Conservation (phyloP, 2,113 vertebrate species). For the Pachypanchax playfairii region DNA sequence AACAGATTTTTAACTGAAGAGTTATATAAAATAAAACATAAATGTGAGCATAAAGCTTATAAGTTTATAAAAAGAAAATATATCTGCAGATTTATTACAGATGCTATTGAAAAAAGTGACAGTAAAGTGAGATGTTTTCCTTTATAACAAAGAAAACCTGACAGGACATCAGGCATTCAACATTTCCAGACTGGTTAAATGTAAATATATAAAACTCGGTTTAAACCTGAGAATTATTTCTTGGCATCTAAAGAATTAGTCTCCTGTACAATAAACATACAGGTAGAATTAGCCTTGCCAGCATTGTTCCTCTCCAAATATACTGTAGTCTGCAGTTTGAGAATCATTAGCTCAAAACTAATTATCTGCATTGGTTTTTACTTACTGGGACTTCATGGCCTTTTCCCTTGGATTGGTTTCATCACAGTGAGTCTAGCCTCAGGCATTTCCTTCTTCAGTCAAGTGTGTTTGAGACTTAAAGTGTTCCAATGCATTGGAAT, state of each 20-base stretch:
- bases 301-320: slow-evolving; percentile 1
- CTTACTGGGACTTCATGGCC: slow-evolving; percentile 11
- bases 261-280: slow-evolving; percentile 27
- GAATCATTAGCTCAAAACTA: slow-evolving; percentile 45
- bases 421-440: slow-evolving; percentile 36
- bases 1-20: too few species aligned
- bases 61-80: too few species aligned
- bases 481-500: slow-evolving; percentile 18
- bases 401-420: slow-evolving; percentile 44
- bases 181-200: slow-evolving; percentile 16
- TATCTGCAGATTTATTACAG: too few species aligned
- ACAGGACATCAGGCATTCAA: background rate
- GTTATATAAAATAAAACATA: too few species aligned
- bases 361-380: slow-evolving; percentile 49
- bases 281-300: background rate
- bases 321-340: slow-evolving; percentile 16
- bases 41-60: too few species aligned
- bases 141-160: background rate
- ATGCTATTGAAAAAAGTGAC: too few species aligned
- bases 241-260: background rate
- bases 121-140: too few species aligned
- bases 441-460: slow-evolving; percentile 47
- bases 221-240: slow-evolving; percentile 11
- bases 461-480: slow-evolving; percentile 33
- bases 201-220: slow-evolving; percentile 20